Base-by-base conservation (phyloP, 2,113 vertebrate genomes). In the Petrocephalus zakoni region DNA sequence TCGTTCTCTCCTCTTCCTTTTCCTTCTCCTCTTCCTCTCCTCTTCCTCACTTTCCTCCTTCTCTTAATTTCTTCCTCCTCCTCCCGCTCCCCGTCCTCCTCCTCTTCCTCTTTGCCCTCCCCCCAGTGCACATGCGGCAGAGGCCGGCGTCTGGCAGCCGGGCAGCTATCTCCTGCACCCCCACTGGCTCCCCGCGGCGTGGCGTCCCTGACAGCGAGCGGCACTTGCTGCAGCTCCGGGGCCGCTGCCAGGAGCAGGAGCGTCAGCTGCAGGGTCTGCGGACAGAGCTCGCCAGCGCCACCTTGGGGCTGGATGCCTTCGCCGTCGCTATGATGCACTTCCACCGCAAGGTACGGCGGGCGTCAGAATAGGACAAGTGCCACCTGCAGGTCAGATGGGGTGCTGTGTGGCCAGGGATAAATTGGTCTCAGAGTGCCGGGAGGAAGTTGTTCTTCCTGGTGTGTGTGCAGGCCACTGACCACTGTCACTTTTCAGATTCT, bases 311-410 rank as follows among this genome's bases (percentile, higher is more conserved):
- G 91, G 96, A 97, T 4, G 96, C 96, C 0, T 96, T 99, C 75
- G 96, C 96, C 11, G 92, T 99, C 90, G 95, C 97, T 82, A 97
- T 97, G 0, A 97, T 97, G 93, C 95, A 99, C 93, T 99, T 99
- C 93, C 97, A 95, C 90, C 90, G 90, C 49, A 97, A 97, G 97
- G 98, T 99, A 95, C 92, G 94, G 4, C 29, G 34, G 68, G 29
- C 11, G 17, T 37, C 9, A 75, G 37, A 34, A 15, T 75, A 75
- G 68, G 29, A 15, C 68, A 15, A 3, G 29, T 17, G 13, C 1
- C 17, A 8, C 46, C 82, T 11, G 49, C 21, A 84, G 68, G 82
- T 84, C 29, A 72, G 13, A 72, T 37, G 29, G 11, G 61, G 61
- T 22, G 21, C 42, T 8, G 21, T 49, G 81, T 22, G 81, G 49